phyloP scores from a whole-genome alignment of 2,797 vertebrate genomes.

The Alca torda region DNA sequence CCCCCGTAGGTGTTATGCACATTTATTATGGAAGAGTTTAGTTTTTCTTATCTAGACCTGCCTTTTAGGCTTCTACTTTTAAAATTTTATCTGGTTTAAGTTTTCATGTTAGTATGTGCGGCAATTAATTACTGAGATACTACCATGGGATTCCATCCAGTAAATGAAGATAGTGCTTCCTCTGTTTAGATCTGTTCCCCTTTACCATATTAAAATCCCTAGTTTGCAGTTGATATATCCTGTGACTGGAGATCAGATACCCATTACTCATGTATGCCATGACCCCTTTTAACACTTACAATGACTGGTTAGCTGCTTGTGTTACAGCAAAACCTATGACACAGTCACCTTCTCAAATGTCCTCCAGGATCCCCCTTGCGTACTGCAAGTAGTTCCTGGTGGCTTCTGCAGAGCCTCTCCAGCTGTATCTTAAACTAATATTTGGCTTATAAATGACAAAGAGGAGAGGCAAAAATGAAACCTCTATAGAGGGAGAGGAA shows the following conservation, averaged over 20 bases:
- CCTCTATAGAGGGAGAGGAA: not conserved
- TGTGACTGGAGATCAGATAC: not conserved
- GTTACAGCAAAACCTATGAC: not conserved
- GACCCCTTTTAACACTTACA: not conserved
- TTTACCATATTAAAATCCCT: not conserved
- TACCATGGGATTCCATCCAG: not conserved
- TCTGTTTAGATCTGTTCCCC: not conserved
- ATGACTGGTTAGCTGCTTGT: not conserved
- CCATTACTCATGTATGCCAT: not conserved
- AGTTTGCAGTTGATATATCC: not conserved
- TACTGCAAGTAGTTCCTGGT: not conserved
- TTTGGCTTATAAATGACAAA: constrained; percentile 1
- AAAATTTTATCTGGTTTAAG: not conserved
- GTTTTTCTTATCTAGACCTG: not conserved
- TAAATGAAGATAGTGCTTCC: not conserved
- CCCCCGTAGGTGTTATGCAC: not conserved
- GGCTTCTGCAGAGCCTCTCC: not conserved
- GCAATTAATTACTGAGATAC: not conserved
- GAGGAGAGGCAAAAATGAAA: not conserved
- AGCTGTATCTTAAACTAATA: not conserved
- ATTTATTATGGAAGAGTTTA: not conserved
- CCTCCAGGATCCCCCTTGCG: not conserved
- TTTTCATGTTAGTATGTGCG: not conserved
- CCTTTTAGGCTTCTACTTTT: not conserved
- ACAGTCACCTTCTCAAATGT: not conserved